Evolutionary conservation across 2,888 invertebrate species (phyloP).

Genomic region (Deroplatys truncata): DNA sequence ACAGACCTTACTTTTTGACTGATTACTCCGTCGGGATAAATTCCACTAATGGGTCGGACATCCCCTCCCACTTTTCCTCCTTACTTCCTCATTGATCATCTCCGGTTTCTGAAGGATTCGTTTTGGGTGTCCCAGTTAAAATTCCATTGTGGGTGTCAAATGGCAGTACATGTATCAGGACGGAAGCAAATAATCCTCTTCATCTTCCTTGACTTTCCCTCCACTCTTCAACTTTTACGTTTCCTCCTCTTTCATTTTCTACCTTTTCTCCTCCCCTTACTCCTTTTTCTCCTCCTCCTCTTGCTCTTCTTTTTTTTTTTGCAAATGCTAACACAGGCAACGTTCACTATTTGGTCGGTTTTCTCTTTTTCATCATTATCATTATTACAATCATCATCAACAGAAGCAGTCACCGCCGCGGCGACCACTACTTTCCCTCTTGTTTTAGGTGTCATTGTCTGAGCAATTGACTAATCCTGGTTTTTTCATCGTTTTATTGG

Average conservation of each 20-base stretch:
- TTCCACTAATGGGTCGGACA: background rate
- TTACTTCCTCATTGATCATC: background rate
- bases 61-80: background rate
- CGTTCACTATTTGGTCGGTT: no score
- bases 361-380: no score
- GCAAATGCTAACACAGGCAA: no score
- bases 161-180: background rate
- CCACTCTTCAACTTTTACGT: background rate
- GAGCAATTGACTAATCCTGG: no score
- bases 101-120: background rate
- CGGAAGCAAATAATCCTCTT: background rate
- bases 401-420: no score
- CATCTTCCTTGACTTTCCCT: background rate
- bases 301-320: background rate
- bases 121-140: background rate
- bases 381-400: no score
- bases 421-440: no score
- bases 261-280: background rate
- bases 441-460: no score
- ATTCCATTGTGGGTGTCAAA: background rate
- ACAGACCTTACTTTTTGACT: background rate
- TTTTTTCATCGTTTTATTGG: no score
- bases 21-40: background rate
- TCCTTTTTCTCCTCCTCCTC: background rate
- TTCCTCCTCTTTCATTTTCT: background rate